Conservation (phyloP, 2,113 vertebrate species). For the Bombycilla garrulus region DNA sequence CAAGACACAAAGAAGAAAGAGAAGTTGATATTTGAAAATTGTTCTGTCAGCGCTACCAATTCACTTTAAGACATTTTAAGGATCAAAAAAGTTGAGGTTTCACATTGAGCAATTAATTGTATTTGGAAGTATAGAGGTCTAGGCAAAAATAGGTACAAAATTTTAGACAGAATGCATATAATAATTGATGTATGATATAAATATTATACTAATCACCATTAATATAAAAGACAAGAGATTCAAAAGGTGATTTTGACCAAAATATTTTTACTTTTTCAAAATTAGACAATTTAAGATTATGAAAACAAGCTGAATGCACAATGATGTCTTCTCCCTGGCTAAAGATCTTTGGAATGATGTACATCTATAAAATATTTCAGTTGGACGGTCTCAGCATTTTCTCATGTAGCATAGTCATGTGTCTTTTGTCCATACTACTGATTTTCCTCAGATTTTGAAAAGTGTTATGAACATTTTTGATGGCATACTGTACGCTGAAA, state of each 20-base stretch:
- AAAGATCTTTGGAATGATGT: background rate
- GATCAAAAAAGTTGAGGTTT: background rate
- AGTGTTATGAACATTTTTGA: background rate
- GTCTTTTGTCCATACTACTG: background rate
- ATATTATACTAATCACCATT: background rate
- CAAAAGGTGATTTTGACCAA: fast-evolving
- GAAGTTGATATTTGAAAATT: background rate
- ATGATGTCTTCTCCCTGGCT: background rate
- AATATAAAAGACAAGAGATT: background rate
- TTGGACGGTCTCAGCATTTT: background rate
- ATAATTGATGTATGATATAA: background rate
- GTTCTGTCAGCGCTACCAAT: background rate
- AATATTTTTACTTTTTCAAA: background rate
- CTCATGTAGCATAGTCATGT: background rate
- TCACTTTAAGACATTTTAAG: background rate
- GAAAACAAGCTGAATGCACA: background rate
- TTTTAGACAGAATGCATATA: background rate
- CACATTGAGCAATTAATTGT: background rate
- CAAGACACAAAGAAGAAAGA: background rate
- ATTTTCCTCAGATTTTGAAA: background rate
- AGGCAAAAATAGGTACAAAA: background rate
- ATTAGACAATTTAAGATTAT: background rate
- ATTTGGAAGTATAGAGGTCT: background rate
- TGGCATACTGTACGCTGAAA: background rate
- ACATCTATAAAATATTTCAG: background rate